phyloP scores from a whole-genome alignment of 2,113 vertebrate species.

The Zonotrichia leucophrys region DNA sequence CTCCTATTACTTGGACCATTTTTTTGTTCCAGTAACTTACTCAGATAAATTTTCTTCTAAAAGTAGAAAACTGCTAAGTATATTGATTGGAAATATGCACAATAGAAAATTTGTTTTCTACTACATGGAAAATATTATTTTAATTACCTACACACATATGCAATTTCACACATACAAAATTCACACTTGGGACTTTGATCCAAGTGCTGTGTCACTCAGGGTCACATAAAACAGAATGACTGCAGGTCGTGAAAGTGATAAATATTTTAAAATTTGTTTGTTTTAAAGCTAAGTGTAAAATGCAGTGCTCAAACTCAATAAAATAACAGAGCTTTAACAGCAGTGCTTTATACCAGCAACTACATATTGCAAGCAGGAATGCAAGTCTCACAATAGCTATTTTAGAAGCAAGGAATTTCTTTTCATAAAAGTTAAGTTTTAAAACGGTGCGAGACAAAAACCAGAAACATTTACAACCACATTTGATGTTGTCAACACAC shows the following conservation, averaged over 20 bases:
- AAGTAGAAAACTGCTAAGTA: neutral
- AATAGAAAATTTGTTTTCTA: neutral
- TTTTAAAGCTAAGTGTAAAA: neutral
- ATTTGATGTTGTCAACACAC: neutral
- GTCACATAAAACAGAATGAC: neutral
- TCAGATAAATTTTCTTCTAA: neutral
- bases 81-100: neutral
- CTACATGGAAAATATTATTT: neutral
- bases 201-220: neutral
- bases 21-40: neutral
- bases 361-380: neutral
- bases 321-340: neutral
- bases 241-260: neutral
- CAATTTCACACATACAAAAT: neutral
- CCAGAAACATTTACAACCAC: neutral
- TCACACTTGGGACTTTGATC: neutral
- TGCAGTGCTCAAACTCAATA: neutral
- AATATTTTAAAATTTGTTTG: neutral
- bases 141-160: neutral
- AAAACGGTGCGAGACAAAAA: neutral
- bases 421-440: neutral
- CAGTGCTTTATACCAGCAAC: neutral
- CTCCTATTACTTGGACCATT: neutral
- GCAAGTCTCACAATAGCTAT: neutral
- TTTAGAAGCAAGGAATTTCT: neutral